Evolutionary conservation across 2,113 vertebrate species (phyloP).

Genomic region (Nipponia nippon): DNA sequence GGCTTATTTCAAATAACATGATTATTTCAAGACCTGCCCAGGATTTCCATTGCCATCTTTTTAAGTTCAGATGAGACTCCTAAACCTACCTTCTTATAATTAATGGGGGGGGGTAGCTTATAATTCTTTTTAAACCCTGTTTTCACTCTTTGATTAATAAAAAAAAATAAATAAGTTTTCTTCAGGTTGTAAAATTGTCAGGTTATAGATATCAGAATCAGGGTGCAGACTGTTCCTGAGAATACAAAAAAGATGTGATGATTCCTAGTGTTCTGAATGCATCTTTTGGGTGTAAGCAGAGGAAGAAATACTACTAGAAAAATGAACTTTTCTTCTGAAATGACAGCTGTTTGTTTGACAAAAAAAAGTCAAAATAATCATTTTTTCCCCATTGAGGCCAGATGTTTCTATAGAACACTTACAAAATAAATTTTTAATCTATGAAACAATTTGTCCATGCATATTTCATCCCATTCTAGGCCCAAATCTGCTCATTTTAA

Average conservation of each 20-base stretch:
- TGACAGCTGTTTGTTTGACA: not conserved
- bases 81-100: not conserved
- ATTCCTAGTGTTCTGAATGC: not conserved
- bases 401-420: constrained; percentile 40
- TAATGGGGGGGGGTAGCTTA: accelerated
- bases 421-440: constrained; percentile 54
- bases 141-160: not conserved
- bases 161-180: not conserved
- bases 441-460: constrained; percentile 18
- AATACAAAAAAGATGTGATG: not conserved
- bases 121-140: not conserved
- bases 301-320: not conserved
- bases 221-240: not conserved
- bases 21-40: not conserved
- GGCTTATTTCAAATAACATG: not conserved
- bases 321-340: not conserved
- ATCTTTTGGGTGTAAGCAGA: not conserved
- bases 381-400: not conserved
- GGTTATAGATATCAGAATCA: not conserved
- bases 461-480: constrained; percentile 31
- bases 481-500: constrained; percentile 56
- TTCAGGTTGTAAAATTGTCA: not conserved
- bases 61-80: not conserved
- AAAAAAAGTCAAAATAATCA: not conserved
- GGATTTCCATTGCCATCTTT: not conserved